Evolutionary conservation across 2,888 invertebrate species (phyloP).

Genomic region (Drosophila diplacantha): DNA sequence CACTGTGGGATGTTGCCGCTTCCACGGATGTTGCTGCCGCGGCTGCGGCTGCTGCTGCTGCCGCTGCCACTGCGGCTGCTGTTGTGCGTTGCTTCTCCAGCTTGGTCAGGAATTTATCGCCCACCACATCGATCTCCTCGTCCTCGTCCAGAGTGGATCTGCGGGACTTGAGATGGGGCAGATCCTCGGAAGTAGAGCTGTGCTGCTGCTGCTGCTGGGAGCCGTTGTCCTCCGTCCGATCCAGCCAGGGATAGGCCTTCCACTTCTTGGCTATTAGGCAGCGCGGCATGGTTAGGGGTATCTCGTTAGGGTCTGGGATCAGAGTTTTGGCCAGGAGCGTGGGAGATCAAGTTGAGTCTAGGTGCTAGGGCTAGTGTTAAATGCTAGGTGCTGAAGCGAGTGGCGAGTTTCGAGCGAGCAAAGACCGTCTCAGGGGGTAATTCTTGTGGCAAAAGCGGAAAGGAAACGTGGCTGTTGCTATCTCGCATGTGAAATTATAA

Average conservation of each 20-base stretch:
- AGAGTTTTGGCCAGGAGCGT: conserved; percentile 29
- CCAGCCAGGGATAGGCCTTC: conserved; percentile 91
- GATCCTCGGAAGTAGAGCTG: conserved; percentile 40
- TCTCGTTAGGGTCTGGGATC: conserved; percentile 3
- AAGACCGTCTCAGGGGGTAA: conserved; percentile 61
- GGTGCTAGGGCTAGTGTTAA: conserved; percentile 19
- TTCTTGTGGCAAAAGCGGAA: conserved; percentile 66
- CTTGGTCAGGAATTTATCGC: conserved; percentile 81
- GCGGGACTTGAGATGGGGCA: conserved; percentile 78
- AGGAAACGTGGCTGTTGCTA: conserved; percentile 66
- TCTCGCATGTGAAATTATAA: conserved; percentile 60
- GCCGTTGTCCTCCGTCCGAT: conserved; percentile 79
- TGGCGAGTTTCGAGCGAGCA: conserved; percentile 66
- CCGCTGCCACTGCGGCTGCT: conserved; percentile 30
- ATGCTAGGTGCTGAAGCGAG: conserved; percentile 66
- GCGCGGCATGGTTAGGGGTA: conserved; percentile 85
- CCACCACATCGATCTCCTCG: conserved; percentile 93
- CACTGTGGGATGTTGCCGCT: conserved; percentile 66
- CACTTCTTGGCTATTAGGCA: conserved; percentile 97
- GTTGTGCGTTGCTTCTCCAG: conserved; percentile 64
- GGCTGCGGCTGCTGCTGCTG: conserved; percentile 32
- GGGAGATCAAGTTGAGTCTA: conserved; percentile 20
- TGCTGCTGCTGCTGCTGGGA: conserved; percentile 41
- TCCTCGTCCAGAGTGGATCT: conserved; percentile 80
- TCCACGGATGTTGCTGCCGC: conserved; percentile 43